Base-by-base conservation (phyloP, 2,888 invertebrate species). In the Timandra comae region DNA sequence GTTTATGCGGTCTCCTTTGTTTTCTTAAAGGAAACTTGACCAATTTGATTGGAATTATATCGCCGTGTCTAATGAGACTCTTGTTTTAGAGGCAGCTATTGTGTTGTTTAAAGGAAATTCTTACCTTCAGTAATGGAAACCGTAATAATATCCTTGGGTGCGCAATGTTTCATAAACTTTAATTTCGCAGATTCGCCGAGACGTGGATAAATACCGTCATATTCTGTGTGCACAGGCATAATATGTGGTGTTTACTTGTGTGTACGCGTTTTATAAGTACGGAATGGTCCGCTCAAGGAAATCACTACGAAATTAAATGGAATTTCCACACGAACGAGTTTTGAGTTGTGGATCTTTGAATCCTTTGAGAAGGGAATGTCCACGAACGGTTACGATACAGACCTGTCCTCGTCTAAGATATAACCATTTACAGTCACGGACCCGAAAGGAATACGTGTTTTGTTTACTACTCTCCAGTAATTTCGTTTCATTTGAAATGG, bases 291-390 rank as follows among this genome's bases (percentile, higher is more conserved):
- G 49, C 50, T 47, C 52, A 46, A 56, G 48, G 54, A 58, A 65
- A 62, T 62, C 55, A 52, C 54, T 54, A 49, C 62, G 49, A 63
- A 68, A 77, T 76, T 70, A 72, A 78, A 79, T 74, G 65, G 68
- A 73, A 68, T 78, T 79, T 80, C 74, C 63, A 63, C 65, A 52
- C 52, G 60, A 70, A 54, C 58, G 68, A 57, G 52, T 66, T 53
- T 49, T 43, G 61, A 58, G 53, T 68, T 56, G 51, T 42, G 61
- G 57, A 68, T 66, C 65, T 70, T 64, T 63, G 65, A 71, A 68
- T 65, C 63, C 67, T 63, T 72, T 65, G 56, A 58, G 50, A 50
- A 43, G 32, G 47, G 54, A 48, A 55, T 49, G 52, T 57, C 57
- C 52, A 53, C 47, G 41, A 49, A 24, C 24, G 4, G 24, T 9